Base-by-base conservation (phyloP, 2,888 invertebrate species). In the Sisyra nigra region DNA sequence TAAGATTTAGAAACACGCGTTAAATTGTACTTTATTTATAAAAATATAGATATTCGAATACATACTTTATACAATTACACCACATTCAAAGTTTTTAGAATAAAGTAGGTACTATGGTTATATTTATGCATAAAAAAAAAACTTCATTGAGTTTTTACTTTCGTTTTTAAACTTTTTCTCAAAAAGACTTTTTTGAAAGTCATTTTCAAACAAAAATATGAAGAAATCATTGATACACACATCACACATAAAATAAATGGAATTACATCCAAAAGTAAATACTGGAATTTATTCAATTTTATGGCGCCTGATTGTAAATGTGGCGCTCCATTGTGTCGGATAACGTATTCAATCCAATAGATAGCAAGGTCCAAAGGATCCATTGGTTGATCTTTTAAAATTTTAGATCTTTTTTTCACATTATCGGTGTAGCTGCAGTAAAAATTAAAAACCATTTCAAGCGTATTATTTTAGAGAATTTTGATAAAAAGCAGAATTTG, bases 261-360 rank as follows among this genome's bases (percentile, higher is more conserved):
- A 10, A 37, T 37, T 15, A 37, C 19, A 11, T 37, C 37, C 10
- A 37, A 37, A 7, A 37, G 19, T 10, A 37, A 19, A 7, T 37
- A 37, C 17, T 37, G 37, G 6, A 19, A 17, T n/a, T n/a, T 17
- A 19, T 37, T 37, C 18, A 37, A 37, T n/a, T 19, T 9, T 2
- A 5, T 17, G 17, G n/a, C 18, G n/a, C 18, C 37, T 8, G 40
- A 31, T 24, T 48, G 40, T 31, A 51, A 36, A 44, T 50, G 48
- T 7, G 40, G 46, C 1, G 46, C 47, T 13, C 51, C 52, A 3
- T 44, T 45, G 36, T 50, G 45, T 32, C 47, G 35, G 13, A 48
- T 36, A 2, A 49, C 48, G 35, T 51, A 51, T 40, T 52, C 50
- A 3, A 44, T 41, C 52, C 50, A 52, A 40, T 49, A 52, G 10